These are phyloP conservation scores for Ctenicera cuprea DNA, from an alignment of 2,888 invertebrate species.

Conservation along the genomic window DNA sequence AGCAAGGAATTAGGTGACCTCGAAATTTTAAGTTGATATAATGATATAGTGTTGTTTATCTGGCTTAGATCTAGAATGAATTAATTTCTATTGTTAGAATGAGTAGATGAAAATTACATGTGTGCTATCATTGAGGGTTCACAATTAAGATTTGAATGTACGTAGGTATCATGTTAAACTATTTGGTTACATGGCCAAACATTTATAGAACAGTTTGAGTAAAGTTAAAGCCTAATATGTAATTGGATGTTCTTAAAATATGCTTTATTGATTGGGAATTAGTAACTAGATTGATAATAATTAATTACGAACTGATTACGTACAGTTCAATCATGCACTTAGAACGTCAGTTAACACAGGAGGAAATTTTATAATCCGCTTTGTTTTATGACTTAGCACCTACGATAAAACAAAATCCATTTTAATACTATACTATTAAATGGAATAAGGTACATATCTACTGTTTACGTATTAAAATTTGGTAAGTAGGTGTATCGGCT, in stretches of 20 bases:
- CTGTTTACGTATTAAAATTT: constrained; percentile 35
- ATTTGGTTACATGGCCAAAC: constrained; percentile 12
- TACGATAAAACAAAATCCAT: constrained; percentile 25
- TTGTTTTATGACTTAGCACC: constrained; percentile 27
- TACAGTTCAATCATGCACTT: constrained; percentile 9
- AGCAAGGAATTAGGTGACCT: too few relatives aligned
- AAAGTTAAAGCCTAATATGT: constrained; percentile 17
- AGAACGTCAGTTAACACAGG: not conserved
- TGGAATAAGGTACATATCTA: constrained; percentile 11
- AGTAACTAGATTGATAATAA: constrained; percentile 19
- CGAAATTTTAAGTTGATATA: not conserved
- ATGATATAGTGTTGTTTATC: not conserved
- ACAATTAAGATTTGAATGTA: not conserved
- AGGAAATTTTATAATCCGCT: not conserved
- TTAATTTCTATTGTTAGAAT: constrained; percentile 6
- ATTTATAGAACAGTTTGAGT: constrained; percentile 19
- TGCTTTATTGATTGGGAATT: constrained; percentile 8
- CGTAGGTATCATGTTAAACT: not conserved
- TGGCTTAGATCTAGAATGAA: not conserved
- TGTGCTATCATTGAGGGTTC: not conserved
- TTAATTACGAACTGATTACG: constrained; percentile 3
- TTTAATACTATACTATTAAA: constrained; percentile 33
- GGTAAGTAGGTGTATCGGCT: constrained; percentile 33
- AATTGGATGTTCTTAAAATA: constrained; percentile 8
- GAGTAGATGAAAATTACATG: not conserved